These are phyloP conservation scores for Aldrovandia affinis DNA, from an alignment of 2,797 vertebrate genomes.

Conservation along the genomic window DNA sequence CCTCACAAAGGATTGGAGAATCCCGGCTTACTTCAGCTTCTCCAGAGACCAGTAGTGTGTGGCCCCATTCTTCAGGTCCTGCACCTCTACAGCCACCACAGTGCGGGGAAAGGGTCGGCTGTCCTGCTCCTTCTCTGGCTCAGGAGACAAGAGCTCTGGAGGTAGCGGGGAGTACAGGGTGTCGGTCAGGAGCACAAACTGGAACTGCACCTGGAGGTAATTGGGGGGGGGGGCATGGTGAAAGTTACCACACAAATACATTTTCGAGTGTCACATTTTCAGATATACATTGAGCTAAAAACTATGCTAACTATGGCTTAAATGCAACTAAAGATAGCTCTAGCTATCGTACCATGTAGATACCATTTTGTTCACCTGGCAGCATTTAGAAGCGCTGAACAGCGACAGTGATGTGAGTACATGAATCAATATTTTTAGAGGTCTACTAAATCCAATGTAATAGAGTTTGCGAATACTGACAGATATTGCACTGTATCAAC, in stretches of 20 bases:
- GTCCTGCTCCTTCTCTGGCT: constrained; percentile 78
- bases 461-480: not conserved
- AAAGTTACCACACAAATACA: not conserved
- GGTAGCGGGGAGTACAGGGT: constrained; percentile 93
- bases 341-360: constrained; percentile 34
- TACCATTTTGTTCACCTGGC: constrained; percentile 17
- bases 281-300: not conserved
- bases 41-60: constrained; percentile 98
- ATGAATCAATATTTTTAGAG: not conserved
- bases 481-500: not conserved
- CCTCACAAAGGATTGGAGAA: not conserved
- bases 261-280: not conserved
- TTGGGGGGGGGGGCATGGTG: not conserved
- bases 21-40: constrained; percentile 87
- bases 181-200: constrained; percentile 95
- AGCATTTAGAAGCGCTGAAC: not conserved
- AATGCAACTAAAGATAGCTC: constrained; percentile 34
- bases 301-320: too few relatives aligned
- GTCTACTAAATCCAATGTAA: not conserved
- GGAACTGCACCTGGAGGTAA: constrained; percentile 90
- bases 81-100: constrained; percentile 94
- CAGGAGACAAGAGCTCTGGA: constrained; percentile 84
- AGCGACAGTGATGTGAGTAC: not conserved
- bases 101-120: constrained; percentile 88
- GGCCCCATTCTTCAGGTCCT: constrained; percentile 96